Conservation (phyloP, 2,888 invertebrate genomes). For the Calameuta idolon region DNA sequence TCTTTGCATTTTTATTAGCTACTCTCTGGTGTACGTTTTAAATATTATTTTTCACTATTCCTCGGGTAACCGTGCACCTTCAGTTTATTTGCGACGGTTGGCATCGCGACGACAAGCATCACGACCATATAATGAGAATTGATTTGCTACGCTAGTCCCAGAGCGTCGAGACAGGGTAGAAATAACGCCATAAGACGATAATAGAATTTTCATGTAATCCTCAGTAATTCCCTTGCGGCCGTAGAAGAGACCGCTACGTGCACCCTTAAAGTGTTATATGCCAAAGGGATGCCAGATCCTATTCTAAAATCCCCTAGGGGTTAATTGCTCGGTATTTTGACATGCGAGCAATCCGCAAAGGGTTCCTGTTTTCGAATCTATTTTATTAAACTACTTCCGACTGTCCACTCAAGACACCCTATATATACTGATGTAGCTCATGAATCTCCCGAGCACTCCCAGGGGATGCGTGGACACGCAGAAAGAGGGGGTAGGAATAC, state of each 20-base stretch:
- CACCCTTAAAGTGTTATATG: neutral
- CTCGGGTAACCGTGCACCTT: neutral
- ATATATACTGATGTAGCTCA: neutral
- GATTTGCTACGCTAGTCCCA: conserved; percentile 43
- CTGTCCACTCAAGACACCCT: neutral
- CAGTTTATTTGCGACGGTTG: neutral
- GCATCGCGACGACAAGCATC: neutral
- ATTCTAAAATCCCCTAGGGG: conserved; percentile 63
- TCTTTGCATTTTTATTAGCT: neutral
- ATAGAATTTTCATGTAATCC: conserved; percentile 65
- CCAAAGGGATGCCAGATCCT: conserved; percentile 18
- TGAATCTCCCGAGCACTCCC: neutral
- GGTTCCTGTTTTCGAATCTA: conserved; percentile 27
- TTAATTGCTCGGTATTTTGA: conserved; percentile 66
- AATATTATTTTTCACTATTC: neutral
- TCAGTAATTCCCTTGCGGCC: conserved; percentile 64
- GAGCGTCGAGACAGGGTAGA: conserved; percentile 9
- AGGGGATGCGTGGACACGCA: neutral
- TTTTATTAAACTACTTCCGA: neutral
- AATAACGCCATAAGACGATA: conserved; percentile 49
- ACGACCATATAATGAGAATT: conserved; percentile 28
- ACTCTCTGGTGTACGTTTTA: neutral
- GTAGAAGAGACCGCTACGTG: conserved; percentile 37
- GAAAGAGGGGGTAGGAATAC: neutral
- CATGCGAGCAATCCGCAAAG: conserved; percentile 53